Evolutionary conservation across 2,888 invertebrate species (phyloP), one percentile per base, ranked within the genome.

Genomic region (Lycophotia porphyrea): DNA sequence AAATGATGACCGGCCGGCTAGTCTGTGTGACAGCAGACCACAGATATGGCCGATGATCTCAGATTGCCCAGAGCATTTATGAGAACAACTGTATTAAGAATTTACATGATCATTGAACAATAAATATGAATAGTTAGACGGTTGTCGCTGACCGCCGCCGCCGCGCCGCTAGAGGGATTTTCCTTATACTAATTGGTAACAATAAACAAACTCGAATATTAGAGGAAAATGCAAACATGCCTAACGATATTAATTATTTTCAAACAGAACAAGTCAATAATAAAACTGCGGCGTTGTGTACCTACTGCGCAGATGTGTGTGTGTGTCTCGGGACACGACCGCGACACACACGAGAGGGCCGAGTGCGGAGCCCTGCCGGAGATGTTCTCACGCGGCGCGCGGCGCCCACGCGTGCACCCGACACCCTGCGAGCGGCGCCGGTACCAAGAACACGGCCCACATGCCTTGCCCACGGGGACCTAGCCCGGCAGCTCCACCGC

Each of bases 151-250:
- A 69, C 65, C 81, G 77, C 64, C n/a, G n/a, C n/a, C n/a, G n/a
- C n/a, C n/a, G n/a, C n/a, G n/a, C 65, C 81, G 77, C 64, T 71
- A 73, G 47, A 68, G 75, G 84, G 82, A 86, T 90, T 91, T 91
- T 91, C 92, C 91, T 91, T 76, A 66, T 88, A 86, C 87, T 91
- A 89, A 90, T 90, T 88, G 84, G 87, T 85, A 78, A 87, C 84
- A 85, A 88, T 88, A 90, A 91, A 91, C 86, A 89, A 87, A 88
- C 81, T 84, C 74, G 66, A 84, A 80, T 80, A 85, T 84, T 87
- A 76, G 82, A 89, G 91, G 91, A 91, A 91, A 91, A 91, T 73
- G 83, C 82, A 84, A 87, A 86, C 82, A 88, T 84, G 76, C 84
- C 87, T 81, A 87, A 78, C 78, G 71, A 82, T 78, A 84, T 87